Evolutionary conservation across 1,140 invertebrate genomes (phyloP), one percentile per base, ranked within the genome.

Genomic region (Holcopasites calliopsidis): DNA sequence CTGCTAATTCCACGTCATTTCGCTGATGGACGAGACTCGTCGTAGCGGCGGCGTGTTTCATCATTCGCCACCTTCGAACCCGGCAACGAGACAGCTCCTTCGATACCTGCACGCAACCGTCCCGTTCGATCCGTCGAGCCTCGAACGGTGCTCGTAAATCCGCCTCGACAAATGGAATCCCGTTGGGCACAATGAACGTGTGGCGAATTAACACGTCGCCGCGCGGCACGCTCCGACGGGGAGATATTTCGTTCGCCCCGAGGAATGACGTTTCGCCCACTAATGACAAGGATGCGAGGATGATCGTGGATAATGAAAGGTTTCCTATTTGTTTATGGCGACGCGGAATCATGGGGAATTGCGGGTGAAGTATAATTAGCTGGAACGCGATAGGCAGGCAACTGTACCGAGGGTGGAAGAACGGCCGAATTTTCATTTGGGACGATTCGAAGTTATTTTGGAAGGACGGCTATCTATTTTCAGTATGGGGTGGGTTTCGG

Each of bases 1-100:
- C 44, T 54, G 38, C 70, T 82, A 82, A 83, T 83, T 82, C 66
- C 61, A 83, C 61, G 81, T 81, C 68, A 82, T 77, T 81, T 47
- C 60, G 54, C 38, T 83, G 80, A 82, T 78, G 60, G 64, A 82
- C 69, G 76, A 78, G 75, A 65, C 55, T 44, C 23, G 50, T 47
- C 72, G 50, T n/a, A 31, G 38, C 50, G 23, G 28, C 60, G 49
- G 52, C 44, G 49, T 52, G 69, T 83, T 80, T 83, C 81, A 77
- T 80, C 81, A 71, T 70, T 82, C 75, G 62, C 44, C 75, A 82
- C 69, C 68, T 78, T 60, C 71, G 68, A 71, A 77, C 64, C 64
- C 31, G 38, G 68, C 61, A 54, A 76, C 42, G 66, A 68, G 77
- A 71, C 38, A 65, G 79, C 62, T 76, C 44, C 65, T 47, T 38